A percentile compares a stretch with the other conserved stretches of the same genome.
phyloP scores from a whole-genome alignment of 1,140 invertebrate species.

The Neomicropteryx cornuta region DNA sequence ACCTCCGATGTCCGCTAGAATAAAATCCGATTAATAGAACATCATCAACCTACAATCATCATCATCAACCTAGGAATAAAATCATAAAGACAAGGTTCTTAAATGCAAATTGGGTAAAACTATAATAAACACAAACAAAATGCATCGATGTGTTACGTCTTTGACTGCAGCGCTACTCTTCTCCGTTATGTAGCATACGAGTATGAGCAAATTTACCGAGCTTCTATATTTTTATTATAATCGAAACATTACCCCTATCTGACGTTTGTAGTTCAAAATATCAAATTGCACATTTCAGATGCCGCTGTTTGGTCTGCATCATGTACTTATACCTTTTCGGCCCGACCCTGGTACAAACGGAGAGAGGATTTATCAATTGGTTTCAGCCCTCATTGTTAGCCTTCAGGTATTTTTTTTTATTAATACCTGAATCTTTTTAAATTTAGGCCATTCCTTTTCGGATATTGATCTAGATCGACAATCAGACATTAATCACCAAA shows the following conservation, averaged over 20 bases:
- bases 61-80: too few relatives aligned
- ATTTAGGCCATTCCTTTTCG: neutral
- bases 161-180: too few relatives aligned
- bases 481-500: neutral
- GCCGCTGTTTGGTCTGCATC: slow-evolving; percentile 66
- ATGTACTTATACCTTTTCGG: slow-evolving; percentile 69
- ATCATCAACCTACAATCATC: too few relatives aligned
- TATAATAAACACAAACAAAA: too few relatives aligned
- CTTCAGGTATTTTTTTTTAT: slow-evolving; percentile 54
- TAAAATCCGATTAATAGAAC: too few relatives aligned
- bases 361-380: slow-evolving; percentile 61
- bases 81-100: too few relatives aligned
- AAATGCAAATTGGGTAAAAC: too few relatives aligned
- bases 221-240: too few relatives aligned
- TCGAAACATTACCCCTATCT: neutral
- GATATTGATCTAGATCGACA: neutral
- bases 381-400: slow-evolving; percentile 67
- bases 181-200: too few relatives aligned
- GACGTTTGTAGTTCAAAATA: neutral
- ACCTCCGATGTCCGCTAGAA: too few relatives aligned
- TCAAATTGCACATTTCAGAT: slow-evolving; percentile 21
- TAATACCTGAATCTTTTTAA: slow-evolving; percentile 4
- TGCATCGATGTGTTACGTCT: too few relatives aligned
- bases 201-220: too few relatives aligned
- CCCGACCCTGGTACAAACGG: slow-evolving; percentile 50